Base-by-base conservation (phyloP, 2,888 invertebrate species). In the Nasonia oneida region DNA sequence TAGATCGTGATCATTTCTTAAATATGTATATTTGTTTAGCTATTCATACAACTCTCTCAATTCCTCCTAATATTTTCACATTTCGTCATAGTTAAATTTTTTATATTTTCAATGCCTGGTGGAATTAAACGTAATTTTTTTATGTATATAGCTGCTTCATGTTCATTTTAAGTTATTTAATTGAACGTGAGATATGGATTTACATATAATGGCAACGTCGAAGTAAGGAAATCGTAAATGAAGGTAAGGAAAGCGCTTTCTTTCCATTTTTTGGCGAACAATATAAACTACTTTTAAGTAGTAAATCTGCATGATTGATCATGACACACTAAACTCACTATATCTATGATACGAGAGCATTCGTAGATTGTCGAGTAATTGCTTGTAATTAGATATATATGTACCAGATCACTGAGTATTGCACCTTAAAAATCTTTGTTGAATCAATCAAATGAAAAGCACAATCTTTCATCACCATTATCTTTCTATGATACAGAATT, bases 171-270 rank as follows among this genome's bases (percentile, higher is more conserved):
- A n/a, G 23, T 76, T 81, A 77, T 75, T 71, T 78, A 23, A 64
- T 64, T 83, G 37, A 74, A 83, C 33, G 57, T 73, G 42, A 3
- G 23, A 87, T 87, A 91, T 91, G 91, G 91, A 91, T 91, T 91
- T 91, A 91, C 91, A 91, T 87, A 88, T 89, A 90, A 89, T 79
- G 88, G 87, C 88, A 53, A 67, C 70, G 42, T 80, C 74, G 82
- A 86, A 88, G 67, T 71, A 86, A 82, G 75, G 80, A n/a, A 87
- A 77, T 37, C 12, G 39, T 15, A 23, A 76, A 70, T 50, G 15
- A 70, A 67, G 18, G 8, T 53, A 18, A 37, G 15, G 29, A 67
- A 76, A 82, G 67, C 23, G 15, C 6, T 82, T 5, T 82, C 50
- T 67, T 37, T 76, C 42, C 47, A 12, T 42, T 47, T 23, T 47